Evolutionary conservation across 2,113 vertebrate genomes (phyloP).

Genomic region (Corynorhinus townsendii): DNA sequence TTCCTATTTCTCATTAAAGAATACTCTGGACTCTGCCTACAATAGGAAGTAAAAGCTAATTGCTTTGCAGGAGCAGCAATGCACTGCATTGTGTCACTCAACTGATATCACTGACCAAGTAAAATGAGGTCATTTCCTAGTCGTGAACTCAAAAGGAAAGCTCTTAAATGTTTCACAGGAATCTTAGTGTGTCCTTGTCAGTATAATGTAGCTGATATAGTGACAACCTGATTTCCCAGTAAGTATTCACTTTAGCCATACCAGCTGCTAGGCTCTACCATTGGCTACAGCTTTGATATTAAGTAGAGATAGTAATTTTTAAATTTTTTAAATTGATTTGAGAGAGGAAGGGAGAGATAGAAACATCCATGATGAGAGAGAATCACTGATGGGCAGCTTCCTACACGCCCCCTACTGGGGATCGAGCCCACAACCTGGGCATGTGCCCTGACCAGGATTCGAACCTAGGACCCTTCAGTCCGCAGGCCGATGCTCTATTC

Average conservation of each 20-base stretch:
- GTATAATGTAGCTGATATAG: not conserved
- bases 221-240: slow-evolving; percentile 12
- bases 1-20: not conserved
- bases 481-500: too few species aligned
- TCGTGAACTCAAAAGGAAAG: not conserved
- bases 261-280: not conserved
- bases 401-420: too few species aligned
- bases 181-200: not conserved
- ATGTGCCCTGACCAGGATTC: too few species aligned
- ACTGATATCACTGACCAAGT: not conserved
- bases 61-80: not conserved
- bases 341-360: too few species aligned
- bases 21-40: not conserved
- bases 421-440: too few species aligned
- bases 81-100: not conserved
- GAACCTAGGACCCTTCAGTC: too few species aligned
- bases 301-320: slow-evolving; percentile 43
- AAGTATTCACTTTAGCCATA: not conserved
- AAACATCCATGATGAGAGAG: too few species aligned
- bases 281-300: slow-evolving; percentile 29
- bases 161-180: not conserved
- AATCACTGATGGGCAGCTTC: too few species aligned
- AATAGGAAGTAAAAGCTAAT: not conserved
- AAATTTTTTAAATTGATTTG: too few species aligned
- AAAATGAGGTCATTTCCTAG: not conserved